Evolutionary conservation across 2,888 invertebrate genomes (phyloP).

Genomic region (Melangyna quadrimaculata): DNA sequence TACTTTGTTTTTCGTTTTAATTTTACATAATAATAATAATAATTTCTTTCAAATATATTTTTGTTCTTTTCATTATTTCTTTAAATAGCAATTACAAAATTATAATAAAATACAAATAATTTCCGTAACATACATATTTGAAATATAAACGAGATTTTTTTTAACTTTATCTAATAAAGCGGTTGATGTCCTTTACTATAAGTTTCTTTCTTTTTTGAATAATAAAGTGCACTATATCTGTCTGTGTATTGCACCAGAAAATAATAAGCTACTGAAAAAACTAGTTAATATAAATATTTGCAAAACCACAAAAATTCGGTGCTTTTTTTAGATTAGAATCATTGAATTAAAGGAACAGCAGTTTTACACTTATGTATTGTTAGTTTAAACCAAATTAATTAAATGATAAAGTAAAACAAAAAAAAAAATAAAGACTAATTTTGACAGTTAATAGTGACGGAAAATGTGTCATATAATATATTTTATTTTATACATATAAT

Average conservation of each 20-base stretch:
- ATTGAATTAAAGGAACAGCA: conserved; percentile 43
- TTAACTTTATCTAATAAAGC: conserved; percentile 50
- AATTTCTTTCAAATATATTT: conserved; percentile 54
- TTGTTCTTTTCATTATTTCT: conserved; percentile 43
- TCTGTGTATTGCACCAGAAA: conserved; percentile 44
- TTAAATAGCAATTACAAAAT: conserved; percentile 63
- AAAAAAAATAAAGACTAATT: conserved; percentile 38
- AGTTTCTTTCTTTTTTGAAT: conserved; percentile 1
- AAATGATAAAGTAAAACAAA: conserved; percentile 39
- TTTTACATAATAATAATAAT: conserved; percentile 50
- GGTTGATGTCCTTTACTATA: conserved; percentile 26
- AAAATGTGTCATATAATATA: conserved; percentile 61
- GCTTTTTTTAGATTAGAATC: conserved; percentile 34
- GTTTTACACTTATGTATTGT: conserved; percentile 1
- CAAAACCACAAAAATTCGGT: conserved; percentile 19
- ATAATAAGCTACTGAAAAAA: background rate
- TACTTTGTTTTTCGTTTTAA: conserved; percentile 50
- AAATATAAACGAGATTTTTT: conserved; percentile 24
- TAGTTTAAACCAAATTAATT: conserved; percentile 23
- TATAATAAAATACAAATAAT: conserved; percentile 58
- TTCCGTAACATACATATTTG: conserved; percentile 44
- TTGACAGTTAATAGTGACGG: conserved; percentile 65
- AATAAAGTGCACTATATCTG: conserved; percentile 29
- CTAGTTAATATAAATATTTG: conserved; percentile 4
- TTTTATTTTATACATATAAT: conserved; percentile 68